Evolutionary conservation across 2,113 vertebrate genomes (phyloP).

Genomic region (Neodon shergylaensis): DNA sequence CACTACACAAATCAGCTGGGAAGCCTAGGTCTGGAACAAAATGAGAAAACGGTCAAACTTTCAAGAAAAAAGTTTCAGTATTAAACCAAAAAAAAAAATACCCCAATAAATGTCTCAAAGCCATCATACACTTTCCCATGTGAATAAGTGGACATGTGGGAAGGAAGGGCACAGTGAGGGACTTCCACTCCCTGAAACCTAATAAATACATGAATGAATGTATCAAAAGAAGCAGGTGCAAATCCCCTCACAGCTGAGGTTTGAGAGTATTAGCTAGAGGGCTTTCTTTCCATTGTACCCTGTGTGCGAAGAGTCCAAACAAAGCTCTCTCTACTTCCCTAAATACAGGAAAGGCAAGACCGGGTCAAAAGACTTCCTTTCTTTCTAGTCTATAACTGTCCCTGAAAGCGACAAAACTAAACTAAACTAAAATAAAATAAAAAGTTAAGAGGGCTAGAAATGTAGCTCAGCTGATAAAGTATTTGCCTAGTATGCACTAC

Average conservation of each 20-base stretch:
- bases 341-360: conserved; percentile 9
- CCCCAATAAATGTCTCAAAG: not conserved
- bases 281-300: not conserved
- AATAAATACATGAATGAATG: not conserved
- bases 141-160: not conserved
- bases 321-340: conserved; percentile 19
- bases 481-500: not conserved
- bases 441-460: not conserved
- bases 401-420: not conserved
- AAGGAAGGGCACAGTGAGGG: not conserved
- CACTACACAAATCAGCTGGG: not conserved
- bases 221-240: not conserved
- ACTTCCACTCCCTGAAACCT: not conserved
- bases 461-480: not conserved
- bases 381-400: not conserved
- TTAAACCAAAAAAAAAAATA: not conserved
- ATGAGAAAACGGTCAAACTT: not conserved
- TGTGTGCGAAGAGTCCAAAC: not conserved
- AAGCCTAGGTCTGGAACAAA: conserved; percentile 40
- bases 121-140: not conserved
- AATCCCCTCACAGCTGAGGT: not conserved
- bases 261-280: conserved; percentile 18
- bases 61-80: not conserved
- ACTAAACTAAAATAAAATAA: not conserved
- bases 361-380: conserved; percentile 1